phyloP scores from a whole-genome alignment of 2,113 vertebrate species.

The Perognathus longimembris region DNA sequence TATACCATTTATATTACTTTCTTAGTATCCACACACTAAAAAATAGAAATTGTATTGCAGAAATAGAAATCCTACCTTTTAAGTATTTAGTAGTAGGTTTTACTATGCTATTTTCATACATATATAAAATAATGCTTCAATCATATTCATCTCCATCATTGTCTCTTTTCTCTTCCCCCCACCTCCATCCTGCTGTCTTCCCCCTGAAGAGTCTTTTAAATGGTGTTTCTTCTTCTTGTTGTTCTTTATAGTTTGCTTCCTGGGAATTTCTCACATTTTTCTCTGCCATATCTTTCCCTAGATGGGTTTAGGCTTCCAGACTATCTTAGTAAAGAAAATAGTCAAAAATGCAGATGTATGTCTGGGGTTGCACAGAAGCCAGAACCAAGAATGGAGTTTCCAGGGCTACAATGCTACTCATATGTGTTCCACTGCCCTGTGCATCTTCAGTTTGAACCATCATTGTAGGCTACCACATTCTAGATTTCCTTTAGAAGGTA shows the following conservation, averaged over 20 bases:
- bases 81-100: too few relatives aligned
- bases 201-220: neutral
- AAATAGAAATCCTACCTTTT: too few relatives aligned
- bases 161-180: too few relatives aligned
- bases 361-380: neutral
- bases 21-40: too few relatives aligned
- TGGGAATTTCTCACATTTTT: neutral
- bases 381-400: neutral
- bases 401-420: neutral
- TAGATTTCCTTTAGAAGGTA: neutral
- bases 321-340: conserved; percentile 44
- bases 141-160: too few relatives aligned
- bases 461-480: neutral
- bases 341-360: neutral
- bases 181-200: too few relatives aligned
- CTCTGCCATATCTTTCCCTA: conserved; percentile 6
- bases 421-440: neutral
- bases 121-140: too few relatives aligned
- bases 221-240: neutral
- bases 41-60: too few relatives aligned
- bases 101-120: too few relatives aligned
- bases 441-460: neutral
- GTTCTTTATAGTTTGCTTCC: neutral
- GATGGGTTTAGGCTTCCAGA: neutral
- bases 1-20: too few relatives aligned